Evolutionary conservation across 1,140 invertebrate genomes (phyloP).

Genomic region (Drosophila hydei): DNA sequence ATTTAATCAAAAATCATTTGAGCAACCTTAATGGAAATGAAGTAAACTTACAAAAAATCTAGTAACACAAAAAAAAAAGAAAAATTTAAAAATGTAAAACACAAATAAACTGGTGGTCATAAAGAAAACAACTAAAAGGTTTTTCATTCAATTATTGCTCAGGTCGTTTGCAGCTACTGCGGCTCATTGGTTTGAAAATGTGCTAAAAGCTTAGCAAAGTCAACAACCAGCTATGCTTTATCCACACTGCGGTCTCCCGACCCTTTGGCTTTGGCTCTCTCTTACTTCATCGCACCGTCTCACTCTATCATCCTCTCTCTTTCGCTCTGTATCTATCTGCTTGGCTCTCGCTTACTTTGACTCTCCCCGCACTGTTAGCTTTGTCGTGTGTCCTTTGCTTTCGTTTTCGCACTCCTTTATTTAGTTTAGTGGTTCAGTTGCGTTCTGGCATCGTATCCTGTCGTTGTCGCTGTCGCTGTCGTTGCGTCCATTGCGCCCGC

Average conservation of each 20-base stretch:
- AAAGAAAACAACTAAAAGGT: not conserved
- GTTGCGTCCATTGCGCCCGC: slow-evolving; percentile 11
- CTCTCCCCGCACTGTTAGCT: slow-evolving; percentile 43
- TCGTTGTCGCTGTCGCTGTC: slow-evolving; percentile 49
- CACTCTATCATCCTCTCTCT: slow-evolving; percentile 4
- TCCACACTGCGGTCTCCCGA: not conserved
- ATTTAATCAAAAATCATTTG: slow-evolving; percentile 81
- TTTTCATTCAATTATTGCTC: not conserved
- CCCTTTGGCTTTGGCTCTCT: slow-evolving; percentile 16
- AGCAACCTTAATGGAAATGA: slow-evolving; percentile 77
- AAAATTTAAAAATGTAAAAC: slow-evolving; percentile 45
- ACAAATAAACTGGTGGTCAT: slow-evolving; percentile 76
- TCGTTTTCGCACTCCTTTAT: slow-evolving; percentile 79
- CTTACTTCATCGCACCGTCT: slow-evolving; percentile 15
- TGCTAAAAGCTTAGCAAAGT: slow-evolving; percentile 46
- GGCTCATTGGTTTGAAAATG: not conserved
- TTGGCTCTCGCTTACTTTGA: slow-evolving; percentile 21
- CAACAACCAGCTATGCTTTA: slow-evolving; percentile 21
- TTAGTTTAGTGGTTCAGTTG: slow-evolving; percentile 77
- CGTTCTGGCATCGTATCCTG: slow-evolving; percentile 75
- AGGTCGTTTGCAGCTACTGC: not conserved
- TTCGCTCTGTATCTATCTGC: not conserved
- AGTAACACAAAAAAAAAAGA: slow-evolving; percentile 64
- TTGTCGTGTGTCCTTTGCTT: slow-evolving; percentile 72
- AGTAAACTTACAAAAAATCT: slow-evolving; percentile 71